phyloP scores from a whole-genome alignment of 2,113 vertebrate genomes.

The Leucopsar rothschildi region DNA sequence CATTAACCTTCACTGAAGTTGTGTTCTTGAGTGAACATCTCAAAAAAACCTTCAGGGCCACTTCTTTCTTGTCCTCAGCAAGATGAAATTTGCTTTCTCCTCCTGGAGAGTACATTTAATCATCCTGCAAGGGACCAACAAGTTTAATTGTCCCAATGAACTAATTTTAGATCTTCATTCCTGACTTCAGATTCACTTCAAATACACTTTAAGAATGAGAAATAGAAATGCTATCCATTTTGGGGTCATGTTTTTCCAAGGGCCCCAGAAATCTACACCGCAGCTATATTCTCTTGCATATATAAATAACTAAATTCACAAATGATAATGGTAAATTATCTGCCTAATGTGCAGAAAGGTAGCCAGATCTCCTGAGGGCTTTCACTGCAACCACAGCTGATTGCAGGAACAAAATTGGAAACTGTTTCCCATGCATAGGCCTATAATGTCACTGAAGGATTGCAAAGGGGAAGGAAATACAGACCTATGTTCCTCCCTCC shows the following conservation, averaged over 20 bases:
- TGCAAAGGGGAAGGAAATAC: neutral
- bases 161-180: slow-evolving; percentile 16
- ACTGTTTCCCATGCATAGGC: neutral
- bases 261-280: neutral
- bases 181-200: neutral
- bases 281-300: neutral
- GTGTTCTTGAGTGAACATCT: neutral
- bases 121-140: neutral
- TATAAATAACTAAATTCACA: neutral
- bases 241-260: neutral
- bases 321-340: neutral
- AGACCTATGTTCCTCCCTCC: neutral
- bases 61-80: neutral
- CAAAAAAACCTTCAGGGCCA: neutral
- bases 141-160: neutral
- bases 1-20: neutral
- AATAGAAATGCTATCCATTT: neutral
- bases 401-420: slow-evolving; percentile 14
- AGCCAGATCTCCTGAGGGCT: neutral
- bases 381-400: neutral
- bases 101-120: slow-evolving; percentile 11
- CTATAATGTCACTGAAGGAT: neutral
- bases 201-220: neutral
- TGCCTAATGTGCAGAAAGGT: neutral
- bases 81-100: slow-evolving; percentile 15